These are phyloP conservation scores for Drosophila eohydei DNA, from an alignment of 2,888 invertebrate species.

Conservation along the genomic window DNA sequence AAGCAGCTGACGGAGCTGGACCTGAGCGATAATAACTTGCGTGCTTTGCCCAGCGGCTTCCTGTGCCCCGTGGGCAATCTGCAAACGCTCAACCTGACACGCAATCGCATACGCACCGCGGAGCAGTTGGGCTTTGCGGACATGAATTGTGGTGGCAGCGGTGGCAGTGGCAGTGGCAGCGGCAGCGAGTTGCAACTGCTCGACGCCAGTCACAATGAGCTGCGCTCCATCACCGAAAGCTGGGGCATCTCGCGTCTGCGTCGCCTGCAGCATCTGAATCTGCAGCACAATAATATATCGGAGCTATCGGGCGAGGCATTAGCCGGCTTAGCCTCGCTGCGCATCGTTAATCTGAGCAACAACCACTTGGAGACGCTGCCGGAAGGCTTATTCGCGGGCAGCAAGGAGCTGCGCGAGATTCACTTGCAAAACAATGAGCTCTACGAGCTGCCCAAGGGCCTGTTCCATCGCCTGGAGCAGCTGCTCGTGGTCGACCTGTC, in stretches of 20 bases:
- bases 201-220: slow-evolving; percentile 93
- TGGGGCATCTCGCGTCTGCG: slow-evolving; percentile 91
- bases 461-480: slow-evolving; percentile 94
- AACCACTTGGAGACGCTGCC: slow-evolving; percentile 93
- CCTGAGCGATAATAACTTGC: slow-evolving; percentile 93
- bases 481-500: slow-evolving; percentile 93
- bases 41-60: slow-evolving; percentile 90
- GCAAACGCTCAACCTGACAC: slow-evolving; percentile 93
- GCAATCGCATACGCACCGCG: slow-evolving; percentile 92
- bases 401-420: slow-evolving; percentile 92
- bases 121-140: slow-evolving; percentile 90
- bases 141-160: slow-evolving; percentile 86
- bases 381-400: slow-evolving; percentile 92
- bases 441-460: slow-evolving; percentile 91
- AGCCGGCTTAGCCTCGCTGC: slow-evolving; percentile 91
- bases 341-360: slow-evolving; percentile 93
- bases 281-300: slow-evolving; percentile 93
- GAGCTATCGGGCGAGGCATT: slow-evolving; percentile 93
- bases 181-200: slow-evolving; percentile 90
- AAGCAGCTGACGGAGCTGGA: slow-evolving; percentile 92
- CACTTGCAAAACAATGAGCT: slow-evolving; percentile 94
- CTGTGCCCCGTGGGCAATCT: slow-evolving; percentile 93
- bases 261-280: slow-evolving; percentile 91
- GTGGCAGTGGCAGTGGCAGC: slow-evolving; percentile 87
- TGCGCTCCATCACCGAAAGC: slow-evolving; percentile 89